phyloP scores from a whole-genome alignment of 2,113 vertebrate genomes.

The Oncorhynchus masou region DNA sequence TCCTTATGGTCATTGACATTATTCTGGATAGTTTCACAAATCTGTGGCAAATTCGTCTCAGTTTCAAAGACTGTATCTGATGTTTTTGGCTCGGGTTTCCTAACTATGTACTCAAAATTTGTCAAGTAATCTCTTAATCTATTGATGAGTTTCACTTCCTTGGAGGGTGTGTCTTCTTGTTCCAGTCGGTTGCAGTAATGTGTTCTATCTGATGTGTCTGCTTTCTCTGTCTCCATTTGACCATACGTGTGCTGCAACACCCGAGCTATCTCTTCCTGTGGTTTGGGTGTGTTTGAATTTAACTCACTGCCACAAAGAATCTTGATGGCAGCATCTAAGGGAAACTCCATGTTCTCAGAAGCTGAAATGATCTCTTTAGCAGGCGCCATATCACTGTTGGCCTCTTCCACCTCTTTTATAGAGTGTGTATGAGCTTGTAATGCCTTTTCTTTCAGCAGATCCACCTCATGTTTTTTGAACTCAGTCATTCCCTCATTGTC shows the following conservation, averaged over 20 bases:
- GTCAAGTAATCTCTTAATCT: constrained; percentile 47
- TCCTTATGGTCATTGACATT: constrained; percentile 18
- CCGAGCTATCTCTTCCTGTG: background rate
- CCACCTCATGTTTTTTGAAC: background rate
- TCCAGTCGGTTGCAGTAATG: constrained; percentile 6
- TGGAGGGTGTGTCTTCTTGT: constrained; percentile 10
- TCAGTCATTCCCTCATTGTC: background rate
- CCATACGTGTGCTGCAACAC: background rate
- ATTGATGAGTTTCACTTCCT: constrained; percentile 44
- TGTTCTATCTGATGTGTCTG: constrained; percentile 1
- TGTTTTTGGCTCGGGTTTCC: constrained; percentile 21
- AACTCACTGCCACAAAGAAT: constrained; percentile 7
- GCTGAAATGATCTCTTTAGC: background rate
- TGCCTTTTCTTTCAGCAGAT: background rate
- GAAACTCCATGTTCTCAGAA: constrained; percentile 4
- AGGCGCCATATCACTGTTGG: background rate
- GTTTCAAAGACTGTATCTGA: background rate
- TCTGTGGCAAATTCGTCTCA: background rate
- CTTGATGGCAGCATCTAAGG: background rate
- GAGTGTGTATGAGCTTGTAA: background rate
- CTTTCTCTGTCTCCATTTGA: constrained; percentile 4
- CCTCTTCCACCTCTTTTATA: background rate
- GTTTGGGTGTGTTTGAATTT: background rate
- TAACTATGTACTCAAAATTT: constrained; percentile 39
- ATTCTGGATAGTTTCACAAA: constrained; percentile 14